A percentile compares a stretch with the other conserved stretches of the same genome.
Conservation (phyloP, 2,113 vertebrate genomes). For the Upupa epops region DNA sequence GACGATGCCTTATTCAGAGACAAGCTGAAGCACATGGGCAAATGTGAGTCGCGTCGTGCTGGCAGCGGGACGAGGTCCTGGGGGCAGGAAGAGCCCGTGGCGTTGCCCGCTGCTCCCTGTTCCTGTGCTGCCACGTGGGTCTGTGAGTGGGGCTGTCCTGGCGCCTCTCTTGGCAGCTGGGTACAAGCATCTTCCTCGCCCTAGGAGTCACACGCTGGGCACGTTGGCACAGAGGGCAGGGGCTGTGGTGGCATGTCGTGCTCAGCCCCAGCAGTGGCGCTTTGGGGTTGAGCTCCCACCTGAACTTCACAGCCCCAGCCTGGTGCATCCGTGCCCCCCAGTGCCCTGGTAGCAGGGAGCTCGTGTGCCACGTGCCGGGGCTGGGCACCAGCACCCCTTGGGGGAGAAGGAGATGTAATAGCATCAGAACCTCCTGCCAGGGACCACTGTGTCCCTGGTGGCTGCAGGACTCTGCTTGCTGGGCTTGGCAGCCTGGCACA, state of each 20-base stretch:
- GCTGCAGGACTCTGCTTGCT: rapidly evolving
- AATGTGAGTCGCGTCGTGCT: slow-evolving; percentile 81
- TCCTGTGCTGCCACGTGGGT: no score
- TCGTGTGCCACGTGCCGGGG: rapidly evolving
- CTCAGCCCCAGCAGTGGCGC: not conserved
- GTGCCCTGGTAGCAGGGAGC: not conserved
- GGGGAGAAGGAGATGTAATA: not conserved
- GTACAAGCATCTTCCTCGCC: rapidly evolving
- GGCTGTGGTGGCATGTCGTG: not conserved
- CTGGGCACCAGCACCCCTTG: not conserved
- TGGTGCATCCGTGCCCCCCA: not conserved
- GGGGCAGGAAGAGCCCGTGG: not conserved
- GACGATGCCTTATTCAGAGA: slow-evolving; percentile 97
- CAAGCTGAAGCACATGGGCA: slow-evolving; percentile 98
- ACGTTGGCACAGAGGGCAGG: rapidly evolving
- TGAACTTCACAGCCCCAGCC: not conserved
- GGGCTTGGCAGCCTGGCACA: rapidly evolving
- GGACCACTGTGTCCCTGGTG: not conserved
- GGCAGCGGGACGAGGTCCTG: not conserved
- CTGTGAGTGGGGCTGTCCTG: no score
- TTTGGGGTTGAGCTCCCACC: not conserved
- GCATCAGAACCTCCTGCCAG: not conserved
- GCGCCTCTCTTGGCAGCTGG: not conserved
- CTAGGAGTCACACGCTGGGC: not conserved
- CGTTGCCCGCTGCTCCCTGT: no score